A percentile compares a stretch with the other conserved stretches of the same genome.
phyloP scores from a whole-genome alignment of 2,888 invertebrate genomes.

The Pomacea canaliculata region DNA sequence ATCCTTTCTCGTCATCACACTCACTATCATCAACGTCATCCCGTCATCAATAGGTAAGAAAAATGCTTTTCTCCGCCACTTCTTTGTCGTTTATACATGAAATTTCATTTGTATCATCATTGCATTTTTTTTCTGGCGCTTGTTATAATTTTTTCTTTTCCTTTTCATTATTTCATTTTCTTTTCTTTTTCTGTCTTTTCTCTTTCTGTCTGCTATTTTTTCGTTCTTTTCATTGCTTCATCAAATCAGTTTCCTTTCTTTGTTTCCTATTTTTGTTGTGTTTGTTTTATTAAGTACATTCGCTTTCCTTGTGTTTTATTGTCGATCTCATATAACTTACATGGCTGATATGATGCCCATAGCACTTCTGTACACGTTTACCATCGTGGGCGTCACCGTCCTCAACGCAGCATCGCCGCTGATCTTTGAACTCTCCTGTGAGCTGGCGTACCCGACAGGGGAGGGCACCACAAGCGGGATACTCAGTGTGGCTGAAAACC shows the following conservation, averaged over 20 bases:
- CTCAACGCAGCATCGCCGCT: slow-evolving; percentile 47
- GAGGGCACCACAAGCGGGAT: slow-evolving; percentile 55
- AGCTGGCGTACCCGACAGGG: slow-evolving; percentile 49
- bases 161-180: not conserved
- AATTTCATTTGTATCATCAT: too few relatives aligned
- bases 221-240: not conserved
- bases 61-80: too few relatives aligned
- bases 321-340: not conserved
- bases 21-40: too few relatives aligned
- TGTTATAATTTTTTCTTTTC: not conserved
- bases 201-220: slow-evolving; percentile 1
- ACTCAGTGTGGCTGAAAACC: slow-evolving; percentile 48
- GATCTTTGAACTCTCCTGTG: slow-evolving; percentile 52
- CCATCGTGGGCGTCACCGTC: slow-evolving; percentile 42
- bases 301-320: too few relatives aligned
- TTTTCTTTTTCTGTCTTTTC: not conserved
- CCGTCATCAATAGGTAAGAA: too few relatives aligned
- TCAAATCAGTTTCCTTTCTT: not conserved
- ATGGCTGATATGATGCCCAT: not conserved
- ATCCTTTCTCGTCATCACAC: not conserved
- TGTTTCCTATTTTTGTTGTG: not conserved
- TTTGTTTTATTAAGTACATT: not conserved
- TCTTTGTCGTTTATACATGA: too few relatives aligned
- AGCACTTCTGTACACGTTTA: slow-evolving; percentile 43
- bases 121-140: too few relatives aligned